Base-by-base conservation (phyloP, 2,888 invertebrate genomes). In the Rhamphomyia laevipes region DNA sequence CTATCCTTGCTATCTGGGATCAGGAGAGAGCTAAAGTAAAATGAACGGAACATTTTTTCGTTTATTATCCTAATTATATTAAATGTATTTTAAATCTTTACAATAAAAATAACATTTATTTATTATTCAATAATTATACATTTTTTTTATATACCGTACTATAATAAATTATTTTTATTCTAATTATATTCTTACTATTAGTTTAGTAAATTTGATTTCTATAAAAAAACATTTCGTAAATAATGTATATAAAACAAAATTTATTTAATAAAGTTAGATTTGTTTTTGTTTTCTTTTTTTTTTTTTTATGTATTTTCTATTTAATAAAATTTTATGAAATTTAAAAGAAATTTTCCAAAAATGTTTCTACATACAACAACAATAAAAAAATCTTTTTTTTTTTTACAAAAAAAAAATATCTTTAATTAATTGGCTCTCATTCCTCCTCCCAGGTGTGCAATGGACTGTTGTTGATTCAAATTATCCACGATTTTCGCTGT, bases 401-500 rank as follows among this genome's bases (percentile, higher is more conserved):
- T 35, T 35, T 7, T 33, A 5, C 7, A 38, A 21, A 16, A 23
- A 35, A 43, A 50, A 50, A 49, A 43, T 15, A 37, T 33, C 35
- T 33, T 38, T 48, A 50, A 53, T 51, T 53, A 51, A 57, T 59
- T 59, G 60, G 60, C 61, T 61, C 66, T 66, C 68, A 65, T 67
- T 69, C 69, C 77, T 77, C 74, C 74, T 78, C 80, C 78, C 81
- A 86, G 86, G 84, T 77, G 81, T 84, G 74, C 86, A 85, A 75
- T 86, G 86, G 86, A 82, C 82, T 73, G 81, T 86, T 76, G 79
- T 86, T 80, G 86, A 86, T 76, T 81, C 84, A 72, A 78, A 81
- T 66, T 84, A 84, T 73, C 77, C 84, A 67, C 81, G 84, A 68
- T 84, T 82, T 74, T 75, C 80, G 67, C 76, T 76, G 68, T 73